Base-by-base conservation (phyloP, 2,888 invertebrate genomes). In the Apoda limacodes region DNA sequence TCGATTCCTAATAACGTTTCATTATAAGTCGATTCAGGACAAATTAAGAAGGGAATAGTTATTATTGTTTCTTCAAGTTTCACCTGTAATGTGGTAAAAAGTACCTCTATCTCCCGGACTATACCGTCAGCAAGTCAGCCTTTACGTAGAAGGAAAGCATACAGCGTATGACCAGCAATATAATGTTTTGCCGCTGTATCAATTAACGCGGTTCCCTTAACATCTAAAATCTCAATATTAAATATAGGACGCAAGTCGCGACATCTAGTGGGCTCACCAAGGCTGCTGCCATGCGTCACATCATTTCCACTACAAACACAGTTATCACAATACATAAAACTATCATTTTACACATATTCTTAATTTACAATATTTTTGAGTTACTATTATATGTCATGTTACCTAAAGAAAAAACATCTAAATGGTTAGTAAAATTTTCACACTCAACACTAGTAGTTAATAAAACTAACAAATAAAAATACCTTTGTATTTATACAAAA, bases 161-260 rank as follows among this genome's bases (percentile, higher is more conserved):
- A 23, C 9, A 32, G 24, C 28, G 32, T 13, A 19, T 32, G 32
- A 17, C 32, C 32, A 2, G 28, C 32, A 19, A 32, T 19, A 13
- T 28, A 28, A 9, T 26, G 20, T 15, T 34, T 30, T 20, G 30
- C 25, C 5, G 23, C 24, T 22, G 31, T 28, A 23, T 30, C 26
- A 13, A 33, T 17, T 13, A 28, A 9, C 5, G 3, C 22, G 12
- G 24, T 32, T 13, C 32, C 32, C 5, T 17, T 23, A n/a, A 13
- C 6, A 13, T 27, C 29, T 6, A 29, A 17, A 25, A 34, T 22
- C 11, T 28, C 25, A 13, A 29, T 33, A 25, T 25, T 21, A 5
- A 33, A 25, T 13, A 28, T 24, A 4, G 28, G 24, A 9, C 33
- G 13, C n/a, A n/a, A n/a, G n/a, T n/a, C n/a, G n/a, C n/a, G n/a